Percentiles rank a stretch among this genome's conserved stretches.
phyloP scores from a whole-genome alignment of 2,797 vertebrate genomes.

The Pangasius larnaudii region DNA sequence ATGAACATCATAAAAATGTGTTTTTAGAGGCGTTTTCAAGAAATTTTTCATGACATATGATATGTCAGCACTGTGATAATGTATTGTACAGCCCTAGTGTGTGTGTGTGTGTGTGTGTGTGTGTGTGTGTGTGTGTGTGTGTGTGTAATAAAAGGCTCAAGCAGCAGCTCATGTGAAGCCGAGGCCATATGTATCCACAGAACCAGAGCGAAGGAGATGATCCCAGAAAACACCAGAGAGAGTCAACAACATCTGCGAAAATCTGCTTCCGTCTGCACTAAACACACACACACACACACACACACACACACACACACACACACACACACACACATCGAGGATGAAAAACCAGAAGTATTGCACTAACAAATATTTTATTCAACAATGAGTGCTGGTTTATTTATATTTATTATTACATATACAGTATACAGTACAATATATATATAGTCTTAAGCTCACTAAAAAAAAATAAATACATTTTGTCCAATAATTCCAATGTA shows the following conservation, averaged over 20 bases:
- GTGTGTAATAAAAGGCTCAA: conserved; percentile 42
- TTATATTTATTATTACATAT: not conserved
- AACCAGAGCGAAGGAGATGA: conserved; percentile 54
- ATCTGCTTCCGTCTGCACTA: conserved; percentile 5
- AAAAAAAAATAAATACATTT: too few relatives aligned
- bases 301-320: conserved; percentile 3
- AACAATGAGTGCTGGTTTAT: not conserved
- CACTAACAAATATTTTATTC: not conserved
- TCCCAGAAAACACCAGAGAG: conserved; percentile 44
- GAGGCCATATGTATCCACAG: conserved; percentile 55
- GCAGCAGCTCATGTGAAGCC: conserved; percentile 47
- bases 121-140: conserved; percentile 39
- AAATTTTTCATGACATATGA: not conserved
- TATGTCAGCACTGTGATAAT: not conserved
- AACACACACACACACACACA: not conserved
- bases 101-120: conserved; percentile 50
- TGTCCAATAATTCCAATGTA: too few relatives aligned
- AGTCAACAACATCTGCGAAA: conserved; percentile 54
- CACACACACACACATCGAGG: not conserved
- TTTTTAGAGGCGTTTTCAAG: not conserved
- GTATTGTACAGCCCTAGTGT: not conserved
- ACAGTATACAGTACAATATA: too few relatives aligned
- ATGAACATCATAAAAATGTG: conserved; percentile 38
- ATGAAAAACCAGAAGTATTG: not conserved
- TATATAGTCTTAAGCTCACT: too few relatives aligned